phyloP scores from a whole-genome alignment of 2,797 vertebrate genomes.

The Forpus xanthops region DNA sequence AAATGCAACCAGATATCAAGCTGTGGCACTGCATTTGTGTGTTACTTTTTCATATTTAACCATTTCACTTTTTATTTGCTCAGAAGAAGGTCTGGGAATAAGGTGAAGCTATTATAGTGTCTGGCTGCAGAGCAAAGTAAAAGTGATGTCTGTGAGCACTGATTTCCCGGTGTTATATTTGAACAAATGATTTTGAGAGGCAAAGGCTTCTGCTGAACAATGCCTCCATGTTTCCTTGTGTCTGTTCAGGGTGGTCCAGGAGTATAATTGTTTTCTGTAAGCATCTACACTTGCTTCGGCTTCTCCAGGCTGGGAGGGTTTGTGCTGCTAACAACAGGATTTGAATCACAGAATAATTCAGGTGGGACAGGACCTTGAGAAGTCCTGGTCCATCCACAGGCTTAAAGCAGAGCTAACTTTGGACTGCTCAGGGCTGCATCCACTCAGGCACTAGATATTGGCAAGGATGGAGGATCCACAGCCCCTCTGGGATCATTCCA shows the following conservation, averaged over 20 bases:
- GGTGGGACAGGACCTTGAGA: neutral
- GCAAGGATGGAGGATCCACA: neutral
- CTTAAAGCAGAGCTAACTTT: neutral
- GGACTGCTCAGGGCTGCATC: neutral
- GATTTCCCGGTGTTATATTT: neutral
- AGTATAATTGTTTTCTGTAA: neutral
- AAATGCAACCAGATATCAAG: neutral
- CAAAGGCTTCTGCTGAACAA: neutral
- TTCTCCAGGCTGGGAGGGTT: neutral
- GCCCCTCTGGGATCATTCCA: neutral
- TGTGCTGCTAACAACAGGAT: neutral
- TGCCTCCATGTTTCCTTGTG: neutral
- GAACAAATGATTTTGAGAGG: neutral
- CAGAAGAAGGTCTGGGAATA: neutral
- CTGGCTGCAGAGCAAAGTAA: neutral
- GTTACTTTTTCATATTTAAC: neutral
- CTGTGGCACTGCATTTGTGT: neutral
- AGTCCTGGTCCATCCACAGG: neutral
- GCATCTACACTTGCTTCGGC: neutral
- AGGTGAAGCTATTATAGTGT: neutral
- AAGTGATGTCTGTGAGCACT: neutral
- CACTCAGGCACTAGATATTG: neutral
- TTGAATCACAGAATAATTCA: neutral
- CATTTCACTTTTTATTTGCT: neutral
- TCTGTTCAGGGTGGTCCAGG: neutral